Base-by-base conservation (phyloP, 2,797 vertebrate genomes). In the Muscicapa striata region DNA sequence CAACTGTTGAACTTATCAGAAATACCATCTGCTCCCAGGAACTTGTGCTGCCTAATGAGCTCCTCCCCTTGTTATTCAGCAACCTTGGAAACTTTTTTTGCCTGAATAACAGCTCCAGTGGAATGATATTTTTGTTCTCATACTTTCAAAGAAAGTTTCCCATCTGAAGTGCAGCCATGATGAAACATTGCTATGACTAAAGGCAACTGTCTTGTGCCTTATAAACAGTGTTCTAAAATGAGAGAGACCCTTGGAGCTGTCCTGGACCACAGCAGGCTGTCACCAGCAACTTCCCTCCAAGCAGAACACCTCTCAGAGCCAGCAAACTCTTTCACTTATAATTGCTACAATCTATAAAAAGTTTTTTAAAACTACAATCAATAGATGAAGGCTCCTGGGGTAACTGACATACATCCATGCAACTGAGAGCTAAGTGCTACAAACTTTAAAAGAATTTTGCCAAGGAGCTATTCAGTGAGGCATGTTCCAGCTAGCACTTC, bases 121-220 rank as follows among this genome's bases (percentile, higher is more conserved):
- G 16, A 69, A 30, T 20, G 4, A 61, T 61, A 21, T 30, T 61
- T 77, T 85, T 62, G 3, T 69, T 69, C 16, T 46, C 20, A 40
- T 24, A 18, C 40, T 40, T 46, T 40, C 29, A 40, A 54, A 54
- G n/a, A 18, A 54, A 61, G 29, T 54, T 54, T 34, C 40, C 0
- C 0, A 54, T 38, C 38, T 30, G 55, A 61, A 54, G 24, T 40
- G 64, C 0, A 0, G 40, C 29, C 64, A 48, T 20, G 20, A 62
- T 30, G 24, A 69, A 62, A 41, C 14, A 69, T 15, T 40, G 26
- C 16, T 30, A 6, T 34, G 21, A 46, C 64, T 26, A 48, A 62
- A 69, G 48, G 29, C 0, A 0, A 32, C 15, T 46, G 13, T 54
- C 29, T 54, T 46, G 24, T 0, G 34, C 24, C 40, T 55, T 30